phyloP scores from a whole-genome alignment of 2,113 vertebrate species.

The Pelmatolapia mariae region DNA sequence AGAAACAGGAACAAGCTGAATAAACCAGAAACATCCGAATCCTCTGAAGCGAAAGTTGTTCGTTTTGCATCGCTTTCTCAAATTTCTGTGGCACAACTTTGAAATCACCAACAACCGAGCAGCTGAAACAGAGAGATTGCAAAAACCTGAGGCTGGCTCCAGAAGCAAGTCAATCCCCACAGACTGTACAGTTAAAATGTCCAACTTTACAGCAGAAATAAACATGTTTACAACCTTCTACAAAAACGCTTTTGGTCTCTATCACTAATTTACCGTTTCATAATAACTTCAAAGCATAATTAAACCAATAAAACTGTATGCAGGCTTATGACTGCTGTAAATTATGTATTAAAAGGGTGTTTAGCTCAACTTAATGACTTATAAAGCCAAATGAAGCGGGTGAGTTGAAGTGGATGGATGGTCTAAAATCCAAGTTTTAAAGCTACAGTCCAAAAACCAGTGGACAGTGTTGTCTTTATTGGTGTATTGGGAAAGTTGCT shows the following conservation, averaged over 20 bases:
- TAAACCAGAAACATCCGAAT: background rate
- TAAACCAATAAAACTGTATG: background rate
- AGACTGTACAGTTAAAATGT: background rate
- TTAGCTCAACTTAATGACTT: background rate
- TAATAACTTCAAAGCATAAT: background rate
- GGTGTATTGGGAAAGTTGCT: background rate
- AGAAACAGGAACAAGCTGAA: background rate
- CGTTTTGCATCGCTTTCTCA: fast-evolving
- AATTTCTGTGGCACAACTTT: background rate
- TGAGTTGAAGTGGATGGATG: background rate
- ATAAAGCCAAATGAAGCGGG: background rate
- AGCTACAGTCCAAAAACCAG: background rate
- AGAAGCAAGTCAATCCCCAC: background rate
- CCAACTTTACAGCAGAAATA: background rate
- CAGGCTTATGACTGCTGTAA: background rate
- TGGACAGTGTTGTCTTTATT: no score
- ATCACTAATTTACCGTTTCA: background rate
- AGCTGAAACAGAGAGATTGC: background rate
- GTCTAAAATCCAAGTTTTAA: background rate
- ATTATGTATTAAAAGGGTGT: background rate
- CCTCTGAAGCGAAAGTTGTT: background rate
- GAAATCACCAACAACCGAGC: background rate
- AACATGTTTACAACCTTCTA: background rate
- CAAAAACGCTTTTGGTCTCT: background rate
- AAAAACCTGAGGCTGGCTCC: background rate